Evolutionary conservation across 2,113 vertebrate species (phyloP), one percentile per base, ranked within the genome.

Genomic region (Misgurnus anguillicaudatus): DNA sequence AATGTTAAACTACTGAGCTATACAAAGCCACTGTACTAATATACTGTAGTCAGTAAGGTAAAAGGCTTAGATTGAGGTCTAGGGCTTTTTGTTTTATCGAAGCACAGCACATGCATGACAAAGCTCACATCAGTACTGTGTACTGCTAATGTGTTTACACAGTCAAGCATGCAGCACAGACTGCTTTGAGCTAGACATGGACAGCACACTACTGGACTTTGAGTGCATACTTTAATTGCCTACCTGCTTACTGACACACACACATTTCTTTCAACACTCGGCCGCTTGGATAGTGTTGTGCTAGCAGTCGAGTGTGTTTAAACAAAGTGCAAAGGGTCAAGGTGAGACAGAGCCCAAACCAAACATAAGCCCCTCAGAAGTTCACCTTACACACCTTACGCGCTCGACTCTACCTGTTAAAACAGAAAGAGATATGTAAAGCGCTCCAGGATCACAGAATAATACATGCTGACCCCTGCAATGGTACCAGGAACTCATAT

Each of bases 151-250:
- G 90, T 90, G 89, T 91, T 91, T 91, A 89, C 86, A 76, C 84
- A 89, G 87, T 87, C 85, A 85, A 87, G 83, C 87, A 90, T 89
- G 86, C 83, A 80, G 86, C 87, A 88, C 90, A 89, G 88, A 84
- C 79, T 83, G 82, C 78, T 87, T 88, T 89, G 85, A 86, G 89
- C 82, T 81, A 80, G 86, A 84, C 87, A 65, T 80, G 82, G 86
- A 86, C 87, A 62, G 79, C 86, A 89, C 84, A 90, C 90, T 91
- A 90, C 90, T 87, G 92, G 89, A 92, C 90, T 91, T 90, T 91
- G 88, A 91, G 86, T 87, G 87, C 87, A 88, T 84, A 89, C 85
- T 86, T 70, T 85, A 86, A 88, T 86, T 87, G 87, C 87, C 88
- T 88, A 48, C 73, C 21, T 64, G 65, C 78, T 78, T 58, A 19